Evolutionary conservation across 2,113 vertebrate genomes (phyloP).

Genomic region (Macquaria ambigua): DNA sequence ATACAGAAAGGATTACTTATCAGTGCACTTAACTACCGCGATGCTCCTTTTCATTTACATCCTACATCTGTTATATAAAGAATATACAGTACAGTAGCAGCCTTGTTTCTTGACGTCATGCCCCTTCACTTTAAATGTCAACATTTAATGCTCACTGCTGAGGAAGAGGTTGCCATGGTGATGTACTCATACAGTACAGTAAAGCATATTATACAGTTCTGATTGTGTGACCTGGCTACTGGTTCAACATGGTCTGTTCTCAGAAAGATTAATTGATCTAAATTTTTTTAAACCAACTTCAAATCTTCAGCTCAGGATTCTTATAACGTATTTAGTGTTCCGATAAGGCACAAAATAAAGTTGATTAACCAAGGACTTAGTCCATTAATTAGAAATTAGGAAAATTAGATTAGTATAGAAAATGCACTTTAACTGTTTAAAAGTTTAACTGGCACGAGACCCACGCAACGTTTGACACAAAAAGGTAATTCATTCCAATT

Average conservation of each 20-base stretch:
- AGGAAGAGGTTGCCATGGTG: neutral
- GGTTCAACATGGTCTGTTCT: neutral
- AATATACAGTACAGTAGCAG: neutral
- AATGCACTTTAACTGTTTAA: neutral
- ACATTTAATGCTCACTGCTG: neutral
- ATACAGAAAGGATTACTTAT: neutral
- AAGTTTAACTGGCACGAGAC: neutral
- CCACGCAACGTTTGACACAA: neutral
- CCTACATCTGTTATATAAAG: neutral
- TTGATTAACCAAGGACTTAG: slow-evolving; percentile 2
- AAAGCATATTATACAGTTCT: neutral
- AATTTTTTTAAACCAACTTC: neutral
- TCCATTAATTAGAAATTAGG: no score
- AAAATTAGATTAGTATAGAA: slow-evolving; percentile 12
- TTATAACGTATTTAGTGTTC: neutral
- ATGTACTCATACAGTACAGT: neutral
- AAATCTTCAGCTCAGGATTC: neutral
- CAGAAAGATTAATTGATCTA: neutral
- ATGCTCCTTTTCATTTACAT: neutral
- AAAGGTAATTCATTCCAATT: slow-evolving; percentile 4
- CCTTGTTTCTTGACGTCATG: neutral
- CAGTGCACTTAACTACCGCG: neutral
- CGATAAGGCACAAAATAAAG: neutral
- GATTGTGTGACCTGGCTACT: neutral
- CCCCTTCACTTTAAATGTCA: neutral